Percentiles rank a stretch among this genome's conserved stretches.
Evolutionary conservation across 2,113 vertebrate species (phyloP).

Genomic region (Rhinopithecus roxellana): DNA sequence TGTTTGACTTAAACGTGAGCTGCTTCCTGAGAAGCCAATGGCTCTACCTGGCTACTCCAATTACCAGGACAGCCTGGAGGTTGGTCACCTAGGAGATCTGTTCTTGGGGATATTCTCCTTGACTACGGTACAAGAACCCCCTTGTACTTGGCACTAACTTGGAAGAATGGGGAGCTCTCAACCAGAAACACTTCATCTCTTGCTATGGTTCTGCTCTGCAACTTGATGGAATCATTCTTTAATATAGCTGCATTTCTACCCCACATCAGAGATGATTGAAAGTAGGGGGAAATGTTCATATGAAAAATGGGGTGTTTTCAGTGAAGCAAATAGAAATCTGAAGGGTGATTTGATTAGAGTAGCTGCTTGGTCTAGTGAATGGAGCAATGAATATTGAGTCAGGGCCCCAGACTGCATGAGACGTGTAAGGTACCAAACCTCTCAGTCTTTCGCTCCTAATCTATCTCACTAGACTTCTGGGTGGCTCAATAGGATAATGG

Average conservation of each 20-base stretch:
- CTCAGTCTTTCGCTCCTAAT: not conserved
- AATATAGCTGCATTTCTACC: constrained; percentile 58
- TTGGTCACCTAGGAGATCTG: not conserved
- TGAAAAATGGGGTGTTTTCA: constrained; percentile 64
- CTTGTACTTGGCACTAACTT: not conserved
- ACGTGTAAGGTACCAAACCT: not conserved
- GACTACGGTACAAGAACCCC: not conserved
- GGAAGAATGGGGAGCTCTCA: constrained; percentile 12
- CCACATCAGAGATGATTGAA: constrained; percentile 68
- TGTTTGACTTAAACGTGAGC: constrained; percentile 26
- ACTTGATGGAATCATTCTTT: constrained; percentile 65
- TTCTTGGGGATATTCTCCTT: not conserved
- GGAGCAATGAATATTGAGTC: constrained; percentile 45
- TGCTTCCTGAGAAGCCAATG: not conserved
- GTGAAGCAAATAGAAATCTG: constrained; percentile 69
- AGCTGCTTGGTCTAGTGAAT: not conserved
- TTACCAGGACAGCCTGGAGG: not conserved
- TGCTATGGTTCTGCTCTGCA: not conserved
- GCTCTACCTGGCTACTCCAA: constrained; percentile 4
- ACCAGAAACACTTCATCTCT: constrained; percentile 60
- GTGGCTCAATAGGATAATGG: constrained; percentile 45
- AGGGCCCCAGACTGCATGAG: not conserved
- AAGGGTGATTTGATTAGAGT: constrained; percentile 72
- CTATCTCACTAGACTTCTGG: constrained; percentile 49
- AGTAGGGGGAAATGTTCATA: constrained; percentile 50